Evolutionary conservation across 92 coral and sea anemone species (phyloP), one percentile per base, ranked within the genome.

Genomic region (Zoanthus sansibaricus): DNA sequence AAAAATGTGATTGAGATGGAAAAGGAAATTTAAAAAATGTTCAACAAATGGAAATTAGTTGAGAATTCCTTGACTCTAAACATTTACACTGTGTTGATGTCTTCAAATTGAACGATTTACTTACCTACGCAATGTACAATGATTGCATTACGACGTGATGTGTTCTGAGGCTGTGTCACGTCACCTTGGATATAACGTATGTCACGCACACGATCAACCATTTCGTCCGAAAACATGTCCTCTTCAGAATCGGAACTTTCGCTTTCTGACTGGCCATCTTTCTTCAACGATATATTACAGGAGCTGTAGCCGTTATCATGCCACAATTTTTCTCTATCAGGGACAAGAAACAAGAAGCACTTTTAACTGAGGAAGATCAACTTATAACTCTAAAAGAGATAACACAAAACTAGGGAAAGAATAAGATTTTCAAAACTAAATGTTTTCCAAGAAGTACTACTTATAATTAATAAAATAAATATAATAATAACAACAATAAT

Each of bases 51-150:
- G 25, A 25, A 25, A 25, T 25, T 25, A 25, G 25, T 25, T 25
- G 25, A 25, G 25, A 25, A 37, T 4, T 37, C 42, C 4, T 4
- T 37, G 4, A 37, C 42, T 37, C 42, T 6, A 16, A 20, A 13
- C 69, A 62, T 62, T 62, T 13, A 62, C 69, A 7, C 18, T 13
- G 5, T 5, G 69, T 6, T 6, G 7, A 6, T 10, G 7, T 62
- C 21, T 62, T 49, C 42, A 2, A 37, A 0, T 0, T 37, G 42
- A 62, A 62, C 20, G 20, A 2, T 32, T 42, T 62, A 90, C 95
- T 72, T 46, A 95, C 98, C 98, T 14, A 95, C 98, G 89, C 97
- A 94, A 89, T 95, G 98, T 6, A 95, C 94, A 13, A 95, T 84
- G 82, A 95, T 88, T 25, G 95, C 95, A 86, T 91, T 86, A 56